Evolutionary conservation across 92 coral and sea anemone species (phyloP).

Genomic region (Anthopleura xanthogrammica): DNA sequence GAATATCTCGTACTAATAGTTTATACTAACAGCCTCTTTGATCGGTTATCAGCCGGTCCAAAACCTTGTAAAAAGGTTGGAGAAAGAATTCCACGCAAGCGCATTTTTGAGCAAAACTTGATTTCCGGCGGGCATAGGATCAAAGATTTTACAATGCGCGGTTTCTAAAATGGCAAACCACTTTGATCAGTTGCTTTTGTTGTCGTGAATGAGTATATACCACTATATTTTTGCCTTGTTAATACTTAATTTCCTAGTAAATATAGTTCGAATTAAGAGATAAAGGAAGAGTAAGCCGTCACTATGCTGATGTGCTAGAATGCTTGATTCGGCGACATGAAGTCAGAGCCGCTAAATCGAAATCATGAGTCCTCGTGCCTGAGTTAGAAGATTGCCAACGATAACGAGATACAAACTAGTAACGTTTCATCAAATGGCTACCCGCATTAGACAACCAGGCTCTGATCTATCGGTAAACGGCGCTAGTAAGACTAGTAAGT

Average conservation of each 20-base stretch:
- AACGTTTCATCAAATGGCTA: not conserved
- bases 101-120: not conserved
- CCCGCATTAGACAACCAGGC: conserved; percentile 7
- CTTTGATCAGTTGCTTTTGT: no score
- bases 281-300: no score
- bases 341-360: not conserved
- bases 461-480: not conserved
- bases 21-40: not conserved
- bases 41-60: not conserved
- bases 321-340: not conserved
- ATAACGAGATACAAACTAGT: not conserved
- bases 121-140: not conserved
- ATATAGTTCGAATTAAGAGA: no score
- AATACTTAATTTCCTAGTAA: no score
- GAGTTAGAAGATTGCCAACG: not conserved
- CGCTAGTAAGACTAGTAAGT: not conserved
- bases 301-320: not conserved
- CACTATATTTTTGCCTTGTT: no score
- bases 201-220: no score
- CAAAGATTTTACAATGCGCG: not conserved
- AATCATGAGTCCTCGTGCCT: not conserved
- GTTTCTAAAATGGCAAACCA: no score
- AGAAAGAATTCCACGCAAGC: not conserved
- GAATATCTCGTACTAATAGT: not conserved
- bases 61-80: not conserved